These are phyloP conservation scores for Montipora foliosa DNA, from an alignment of 64 coral and sea anemone species.

Conservation along the genomic window DNA sequence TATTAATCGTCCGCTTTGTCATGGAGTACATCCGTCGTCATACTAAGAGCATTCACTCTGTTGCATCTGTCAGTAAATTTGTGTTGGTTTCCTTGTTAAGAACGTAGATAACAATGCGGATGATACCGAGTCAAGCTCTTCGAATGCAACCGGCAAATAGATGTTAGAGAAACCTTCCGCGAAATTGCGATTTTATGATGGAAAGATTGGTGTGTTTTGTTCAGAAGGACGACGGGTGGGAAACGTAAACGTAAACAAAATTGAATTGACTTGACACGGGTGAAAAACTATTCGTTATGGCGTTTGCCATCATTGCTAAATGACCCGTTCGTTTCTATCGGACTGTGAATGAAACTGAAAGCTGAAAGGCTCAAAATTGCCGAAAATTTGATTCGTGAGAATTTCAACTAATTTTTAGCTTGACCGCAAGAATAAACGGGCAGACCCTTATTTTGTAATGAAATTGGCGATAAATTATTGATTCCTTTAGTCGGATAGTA, in stretches of 20 bases:
- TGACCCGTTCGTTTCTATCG: not conserved
- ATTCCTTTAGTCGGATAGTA: slow-evolving; percentile 12
- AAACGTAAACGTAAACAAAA: slow-evolving; percentile 9
- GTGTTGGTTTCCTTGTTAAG: not conserved
- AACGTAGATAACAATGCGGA: not conserved
- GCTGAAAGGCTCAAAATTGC: not conserved
- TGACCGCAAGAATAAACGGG: slow-evolving; percentile 21
- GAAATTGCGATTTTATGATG: slow-evolving; percentile 17
- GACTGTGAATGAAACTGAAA: not conserved
- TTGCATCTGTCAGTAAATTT: slow-evolving; percentile 34
- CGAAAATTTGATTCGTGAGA: not conserved
- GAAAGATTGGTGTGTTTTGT: slow-evolving; percentile 34
- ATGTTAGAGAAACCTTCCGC: not conserved
- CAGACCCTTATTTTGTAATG: slow-evolving; percentile 47
- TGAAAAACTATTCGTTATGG: not conserved
- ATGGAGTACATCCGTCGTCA: slow-evolving; percentile 3
- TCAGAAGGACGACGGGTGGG: slow-evolving; percentile 19
- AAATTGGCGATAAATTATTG: slow-evolving; percentile 37
- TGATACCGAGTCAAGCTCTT: not conserved
- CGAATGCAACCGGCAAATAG: not conserved
- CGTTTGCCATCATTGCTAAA: not conserved
- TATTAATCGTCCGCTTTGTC: not conserved
- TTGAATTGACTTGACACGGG: slow-evolving; percentile 21
- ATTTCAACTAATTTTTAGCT: not conserved
- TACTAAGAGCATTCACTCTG: not conserved